Percentiles rank a stretch among this genome's conserved stretches.
These are phyloP conservation scores for Drosophila orena DNA, from an alignment of 1,140 invertebrate genomes.

Conservation along the genomic window DNA sequence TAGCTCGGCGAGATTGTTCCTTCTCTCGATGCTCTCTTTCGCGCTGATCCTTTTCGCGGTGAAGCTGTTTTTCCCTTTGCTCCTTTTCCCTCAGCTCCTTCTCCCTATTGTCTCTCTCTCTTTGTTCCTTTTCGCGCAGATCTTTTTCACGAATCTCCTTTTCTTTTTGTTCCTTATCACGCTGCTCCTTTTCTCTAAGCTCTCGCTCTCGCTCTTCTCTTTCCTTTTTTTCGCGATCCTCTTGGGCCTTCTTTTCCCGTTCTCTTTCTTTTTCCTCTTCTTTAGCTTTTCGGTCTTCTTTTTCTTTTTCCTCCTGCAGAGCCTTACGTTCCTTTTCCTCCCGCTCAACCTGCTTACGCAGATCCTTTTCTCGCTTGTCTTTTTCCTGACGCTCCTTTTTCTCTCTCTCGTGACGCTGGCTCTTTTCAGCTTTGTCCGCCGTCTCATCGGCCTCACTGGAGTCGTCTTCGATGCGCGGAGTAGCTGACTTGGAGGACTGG, in stretches of 20 bases:
- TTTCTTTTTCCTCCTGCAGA: constrained; percentile 64
- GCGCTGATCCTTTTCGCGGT: constrained; percentile 45
- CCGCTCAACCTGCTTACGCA: constrained; percentile 74
- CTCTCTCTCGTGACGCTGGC: constrained; percentile 47
- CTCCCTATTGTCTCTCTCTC: constrained; percentile 80
- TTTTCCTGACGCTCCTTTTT: constrained; percentile 42
- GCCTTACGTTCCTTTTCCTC: constrained; percentile 58
- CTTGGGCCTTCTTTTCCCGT: constrained; percentile 74
- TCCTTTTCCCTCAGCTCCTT: constrained; percentile 67
- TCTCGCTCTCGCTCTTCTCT: constrained; percentile 82
- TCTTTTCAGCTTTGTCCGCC: constrained; percentile 62
- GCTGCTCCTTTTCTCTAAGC: constrained; percentile 80
- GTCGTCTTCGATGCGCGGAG: constrained; percentile 69
- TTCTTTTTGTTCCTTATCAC: constrained; percentile 83
- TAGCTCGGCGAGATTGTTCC: constrained; percentile 15
- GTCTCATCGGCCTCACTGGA: constrained; percentile 65
- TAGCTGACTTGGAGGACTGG: constrained; percentile 64
- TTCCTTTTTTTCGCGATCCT: constrained; percentile 84
- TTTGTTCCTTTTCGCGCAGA: constrained; percentile 84
- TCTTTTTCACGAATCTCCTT: constrained; percentile 54
- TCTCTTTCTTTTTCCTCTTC: constrained; percentile 80
- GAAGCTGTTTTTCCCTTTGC: constrained; percentile 46
- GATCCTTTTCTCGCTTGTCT: constrained; percentile 70
- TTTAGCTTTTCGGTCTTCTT: constrained; percentile 71
- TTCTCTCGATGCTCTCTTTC: constrained; percentile 51